Percentiles rank a stretch among this genome's conserved stretches.
phyloP scores from a whole-genome alignment of 2,797 vertebrate genomes.

The Simalia tracyae region DNA sequence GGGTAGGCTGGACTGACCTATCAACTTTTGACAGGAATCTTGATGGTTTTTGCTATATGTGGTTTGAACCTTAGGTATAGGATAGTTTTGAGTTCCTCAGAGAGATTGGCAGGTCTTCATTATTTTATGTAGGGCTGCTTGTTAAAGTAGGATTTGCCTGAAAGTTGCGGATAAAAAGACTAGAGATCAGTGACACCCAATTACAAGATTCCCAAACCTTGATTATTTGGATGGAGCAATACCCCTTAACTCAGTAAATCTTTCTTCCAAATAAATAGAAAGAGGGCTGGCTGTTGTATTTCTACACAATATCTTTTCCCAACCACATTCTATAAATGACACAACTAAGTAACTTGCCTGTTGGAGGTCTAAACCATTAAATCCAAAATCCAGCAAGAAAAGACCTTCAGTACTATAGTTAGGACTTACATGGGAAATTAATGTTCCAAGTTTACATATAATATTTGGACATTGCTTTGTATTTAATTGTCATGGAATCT shows the following conservation, averaged over 20 bases:
- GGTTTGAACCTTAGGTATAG: neutral
- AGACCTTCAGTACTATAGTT: neutral
- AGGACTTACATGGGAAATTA: neutral
- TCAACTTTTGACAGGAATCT: neutral
- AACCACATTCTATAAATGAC: neutral
- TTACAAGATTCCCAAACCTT: neutral
- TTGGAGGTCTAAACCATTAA: neutral
- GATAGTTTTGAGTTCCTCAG: neutral
- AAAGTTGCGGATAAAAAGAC: constrained; percentile 60
- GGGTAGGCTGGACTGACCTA: neutral
- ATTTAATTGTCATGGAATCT: neutral
- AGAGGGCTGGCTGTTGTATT: constrained; percentile 15
- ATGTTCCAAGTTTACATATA: neutral
- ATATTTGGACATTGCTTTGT: neutral
- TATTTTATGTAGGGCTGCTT: neutral
- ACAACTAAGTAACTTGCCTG: neutral
- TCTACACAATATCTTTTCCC: constrained; percentile 55
- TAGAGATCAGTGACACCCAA: constrained; percentile 37
- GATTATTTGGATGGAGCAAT: neutral
- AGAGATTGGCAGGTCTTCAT: neutral
- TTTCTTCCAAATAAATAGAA: neutral
- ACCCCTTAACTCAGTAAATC: neutral
- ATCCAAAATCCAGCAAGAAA: neutral
- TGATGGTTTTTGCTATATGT: neutral
- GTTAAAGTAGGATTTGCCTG: constrained; percentile 42